Base-by-base conservation (phyloP, 2,113 vertebrate species). In the Bucco capensis region DNA sequence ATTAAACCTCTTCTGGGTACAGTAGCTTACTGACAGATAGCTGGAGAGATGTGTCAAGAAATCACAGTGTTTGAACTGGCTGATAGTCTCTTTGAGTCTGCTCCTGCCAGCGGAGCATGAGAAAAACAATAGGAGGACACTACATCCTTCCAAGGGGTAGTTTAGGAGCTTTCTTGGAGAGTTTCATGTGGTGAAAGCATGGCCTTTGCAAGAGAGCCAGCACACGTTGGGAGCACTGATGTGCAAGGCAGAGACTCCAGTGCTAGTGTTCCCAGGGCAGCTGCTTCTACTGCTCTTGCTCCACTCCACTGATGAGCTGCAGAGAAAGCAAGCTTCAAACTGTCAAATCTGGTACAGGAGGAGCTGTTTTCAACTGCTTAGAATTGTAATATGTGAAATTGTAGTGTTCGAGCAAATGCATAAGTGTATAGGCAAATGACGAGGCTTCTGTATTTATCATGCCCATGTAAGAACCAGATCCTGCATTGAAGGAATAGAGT, bases 151-250 rank as follows among this genome's bases (percentile, higher is more conserved):
- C 6, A 2, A 40, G 60, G 24, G 30, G 12, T 33, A 21, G 14
- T 56, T 5, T 73, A 33, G 46, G 67, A 76, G 51, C 47, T 19
- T 16, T 58, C 33, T 66, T 0, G 2, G 46, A 23, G 50, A 4
- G 1, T 66, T 80, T 44, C 30, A 53, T 6, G 0, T 17, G 60
- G 30, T 73, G 64, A 46, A 67, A 77, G 30, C 9, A 1, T 7
- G 42, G n/a, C 14, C n/a, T 79, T 51, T 56, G n/a, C 33, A 17
- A 19, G 19, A 31, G 5, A 83, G 25, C 61, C 3, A 2, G 31
- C 5, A 3, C 1, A 0, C 0, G 0, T 10, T 14, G 35, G 38
- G 19, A 65, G 12, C 56, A 56, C 19, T 6, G 42, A 14, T 33
- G 31, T 33, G 31, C 38, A 30, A 37, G 74, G 67, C 66, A 38